Evolutionary conservation across 2,888 invertebrate genomes (phyloP).

Genomic region (Andrena haemorrhoa): DNA sequence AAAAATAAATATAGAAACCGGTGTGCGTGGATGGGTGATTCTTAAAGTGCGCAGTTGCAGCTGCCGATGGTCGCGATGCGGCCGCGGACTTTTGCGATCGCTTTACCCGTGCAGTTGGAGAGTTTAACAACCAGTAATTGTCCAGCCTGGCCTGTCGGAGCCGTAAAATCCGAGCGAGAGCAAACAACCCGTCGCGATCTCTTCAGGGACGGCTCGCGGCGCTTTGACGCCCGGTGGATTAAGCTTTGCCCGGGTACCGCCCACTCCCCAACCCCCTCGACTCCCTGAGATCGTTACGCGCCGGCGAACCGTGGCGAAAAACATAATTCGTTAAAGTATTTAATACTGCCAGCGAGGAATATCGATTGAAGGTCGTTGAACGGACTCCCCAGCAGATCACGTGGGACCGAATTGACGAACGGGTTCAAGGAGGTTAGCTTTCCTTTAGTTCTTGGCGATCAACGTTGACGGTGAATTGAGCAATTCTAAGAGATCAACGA

Average conservation of each 20-base stretch:
- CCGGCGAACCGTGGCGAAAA: constrained; percentile 1
- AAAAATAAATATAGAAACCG: constrained; percentile 60
- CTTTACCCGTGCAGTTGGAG: constrained; percentile 68
- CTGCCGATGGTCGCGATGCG: constrained; percentile 65
- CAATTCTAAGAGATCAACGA: too few relatives aligned
- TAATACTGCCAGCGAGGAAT: not conserved
- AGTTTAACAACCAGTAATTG: constrained; percentile 83
- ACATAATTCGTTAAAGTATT: not conserved
- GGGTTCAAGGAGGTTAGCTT: not conserved
- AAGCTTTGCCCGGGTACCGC: constrained; percentile 3
- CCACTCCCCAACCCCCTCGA: not conserved
- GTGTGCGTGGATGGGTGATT: constrained; percentile 58
- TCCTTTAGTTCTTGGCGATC: not conserved
- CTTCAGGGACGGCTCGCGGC: constrained; percentile 65
- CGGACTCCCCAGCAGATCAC: not conserved
- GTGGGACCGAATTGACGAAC: not conserved
- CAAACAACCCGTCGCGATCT: constrained; percentile 76
- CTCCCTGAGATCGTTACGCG: constrained; percentile 21
- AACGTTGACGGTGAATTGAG: not conserved
- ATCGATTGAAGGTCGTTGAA: constrained; percentile 5
- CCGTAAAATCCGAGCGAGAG: constrained; percentile 81
- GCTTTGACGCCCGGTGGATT: constrained; percentile 63
- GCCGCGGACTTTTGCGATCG: constrained; percentile 69
- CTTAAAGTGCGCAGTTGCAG: constrained; percentile 62
- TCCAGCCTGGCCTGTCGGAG: constrained; percentile 78